These are phyloP conservation scores for Nymphalis c-album DNA, from an alignment of 2,888 invertebrate genomes.

Conservation along the genomic window DNA sequence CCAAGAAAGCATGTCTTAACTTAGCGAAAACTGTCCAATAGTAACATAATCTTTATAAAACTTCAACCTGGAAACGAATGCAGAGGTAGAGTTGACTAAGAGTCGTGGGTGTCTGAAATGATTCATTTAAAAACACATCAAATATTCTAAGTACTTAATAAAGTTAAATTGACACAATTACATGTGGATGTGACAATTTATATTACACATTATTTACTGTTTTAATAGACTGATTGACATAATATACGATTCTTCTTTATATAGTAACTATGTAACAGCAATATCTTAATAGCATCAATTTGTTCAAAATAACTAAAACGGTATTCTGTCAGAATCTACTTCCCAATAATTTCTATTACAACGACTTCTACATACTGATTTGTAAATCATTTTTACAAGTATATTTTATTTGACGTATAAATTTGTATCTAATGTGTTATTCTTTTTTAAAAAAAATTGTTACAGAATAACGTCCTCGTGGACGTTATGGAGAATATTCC, in stretches of 20 bases:
- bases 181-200: not conserved
- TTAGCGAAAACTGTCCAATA: conserved; percentile 39
- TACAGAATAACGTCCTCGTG: not conserved
- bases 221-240: no score
- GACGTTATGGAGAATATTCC: not conserved
- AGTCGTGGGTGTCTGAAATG: conserved; percentile 37
- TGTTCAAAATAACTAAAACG: no score
- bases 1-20: conserved; percentile 29
- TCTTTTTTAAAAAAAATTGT: not conserved
- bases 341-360: no score
- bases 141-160: conserved; percentile 61
- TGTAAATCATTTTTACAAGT: no score
- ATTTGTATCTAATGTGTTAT: no score
- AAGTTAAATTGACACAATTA: conserved; percentile 60
- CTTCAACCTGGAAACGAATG: conserved; percentile 30
- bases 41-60: conserved; percentile 44
- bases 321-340: no score
- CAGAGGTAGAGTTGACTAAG: conserved; percentile 47
- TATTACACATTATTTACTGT: no score
- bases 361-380: no score
- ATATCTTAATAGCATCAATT: no score
- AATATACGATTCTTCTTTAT: no score
- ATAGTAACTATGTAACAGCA: no score
- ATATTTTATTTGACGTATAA: no score
- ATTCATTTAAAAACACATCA: conserved; percentile 61